Evolutionary conservation across 2,888 invertebrate genomes (phyloP).

Genomic region (Epinotia ramella): DNA sequence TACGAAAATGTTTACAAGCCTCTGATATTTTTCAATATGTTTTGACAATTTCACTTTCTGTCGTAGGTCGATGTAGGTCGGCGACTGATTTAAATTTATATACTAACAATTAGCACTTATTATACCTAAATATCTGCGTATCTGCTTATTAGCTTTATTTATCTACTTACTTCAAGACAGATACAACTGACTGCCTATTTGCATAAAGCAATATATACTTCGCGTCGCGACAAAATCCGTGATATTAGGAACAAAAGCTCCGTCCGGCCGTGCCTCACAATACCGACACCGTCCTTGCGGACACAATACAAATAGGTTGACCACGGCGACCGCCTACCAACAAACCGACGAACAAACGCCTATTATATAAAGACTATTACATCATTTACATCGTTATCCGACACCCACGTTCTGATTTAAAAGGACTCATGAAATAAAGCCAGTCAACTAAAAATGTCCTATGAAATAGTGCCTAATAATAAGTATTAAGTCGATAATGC

Average conservation of each 20-base stretch:
- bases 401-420: conserved; percentile 37
- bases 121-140: no score
- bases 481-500: background rate
- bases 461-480: background rate
- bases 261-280: conserved; percentile 2
- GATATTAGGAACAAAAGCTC: conserved; percentile 3
- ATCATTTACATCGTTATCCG: conserved; percentile 31
- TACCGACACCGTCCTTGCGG: conserved; percentile 27
- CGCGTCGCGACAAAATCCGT: background rate
- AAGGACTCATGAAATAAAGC: conserved; percentile 26
- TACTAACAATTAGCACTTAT: no score
- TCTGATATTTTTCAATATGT: no score
- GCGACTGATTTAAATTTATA: no score
- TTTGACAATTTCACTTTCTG: no score
- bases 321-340: background rate
- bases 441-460: background rate
- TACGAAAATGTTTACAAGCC: no score
- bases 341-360: conserved; percentile 17
- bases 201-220: background rate
- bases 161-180: no score
- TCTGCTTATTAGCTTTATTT: no score
- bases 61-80: no score
- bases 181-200: background rate
- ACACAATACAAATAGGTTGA: conserved; percentile 23
- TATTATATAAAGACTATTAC: conserved; percentile 24